Conservation (phyloP, 1,140 invertebrate species). For the Drosophila suzukii region DNA sequence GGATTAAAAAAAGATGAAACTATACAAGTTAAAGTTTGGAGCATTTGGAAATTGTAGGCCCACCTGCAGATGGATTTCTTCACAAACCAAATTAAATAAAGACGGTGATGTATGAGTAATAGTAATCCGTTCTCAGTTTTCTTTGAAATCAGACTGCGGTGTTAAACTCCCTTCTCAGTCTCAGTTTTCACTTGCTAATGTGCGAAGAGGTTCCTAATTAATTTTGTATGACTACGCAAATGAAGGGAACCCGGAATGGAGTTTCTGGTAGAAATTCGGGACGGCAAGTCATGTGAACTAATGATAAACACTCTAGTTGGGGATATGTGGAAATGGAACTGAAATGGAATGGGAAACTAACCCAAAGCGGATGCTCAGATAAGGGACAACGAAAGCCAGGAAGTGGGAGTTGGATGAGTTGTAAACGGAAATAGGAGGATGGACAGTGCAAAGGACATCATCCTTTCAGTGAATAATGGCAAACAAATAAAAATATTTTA, state of each 20-base stretch:
- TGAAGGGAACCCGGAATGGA: conserved; percentile 14
- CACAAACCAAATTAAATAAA: conserved; percentile 31
- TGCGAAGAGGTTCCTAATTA: conserved; percentile 43
- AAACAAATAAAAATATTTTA: conserved; percentile 16
- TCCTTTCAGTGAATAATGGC: conserved; percentile 1
- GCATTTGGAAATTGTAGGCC: not conserved
- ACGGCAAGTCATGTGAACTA: conserved; percentile 53
- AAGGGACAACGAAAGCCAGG: conserved; percentile 18
- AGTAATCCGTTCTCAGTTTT: not conserved
- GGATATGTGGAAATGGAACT: conserved; percentile 4
- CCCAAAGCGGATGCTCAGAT: conserved; percentile 34
- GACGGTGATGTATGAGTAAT: conserved; percentile 38
- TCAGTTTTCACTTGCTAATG: conserved; percentile 38
- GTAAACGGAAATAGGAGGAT: not conserved
- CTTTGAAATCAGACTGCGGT: not conserved
- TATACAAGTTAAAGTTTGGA: not conserved
- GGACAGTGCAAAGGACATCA: conserved; percentile 13
- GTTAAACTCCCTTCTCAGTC: not conserved
- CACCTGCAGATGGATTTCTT: not conserved
- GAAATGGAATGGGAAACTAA: conserved; percentile 29
- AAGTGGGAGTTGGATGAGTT: not conserved
- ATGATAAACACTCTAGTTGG: conserved; percentile 49
- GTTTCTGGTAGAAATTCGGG: conserved; percentile 4
- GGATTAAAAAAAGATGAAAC: not conserved
- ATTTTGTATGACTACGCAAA: conserved; percentile 53